A percentile compares a stretch with the other conserved stretches of the same genome.
Evolutionary conservation across 1,140 invertebrate genomes (phyloP).

Genomic region (Philotrypesis tridentata): DNA sequence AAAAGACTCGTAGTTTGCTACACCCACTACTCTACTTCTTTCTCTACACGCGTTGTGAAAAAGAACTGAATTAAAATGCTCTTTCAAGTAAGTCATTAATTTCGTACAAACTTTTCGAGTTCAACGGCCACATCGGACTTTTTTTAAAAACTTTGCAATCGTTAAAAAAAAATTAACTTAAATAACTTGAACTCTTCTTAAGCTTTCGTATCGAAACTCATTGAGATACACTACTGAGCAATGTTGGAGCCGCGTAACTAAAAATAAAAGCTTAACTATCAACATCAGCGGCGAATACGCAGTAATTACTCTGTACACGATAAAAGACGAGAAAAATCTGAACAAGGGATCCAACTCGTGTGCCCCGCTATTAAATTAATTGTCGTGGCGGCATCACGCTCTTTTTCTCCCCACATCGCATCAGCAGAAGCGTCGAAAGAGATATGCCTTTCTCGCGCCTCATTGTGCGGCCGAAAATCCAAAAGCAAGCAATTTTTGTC

Average conservation of each 20-base stretch:
- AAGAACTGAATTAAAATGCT: not conserved
- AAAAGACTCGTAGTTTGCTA: not conserved
- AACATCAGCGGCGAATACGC: not conserved
- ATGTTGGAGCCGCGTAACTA: not conserved
- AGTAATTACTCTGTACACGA: not conserved
- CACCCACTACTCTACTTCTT: too few relatives aligned
- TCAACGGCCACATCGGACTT: too few relatives aligned
- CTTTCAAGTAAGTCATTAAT: too few relatives aligned
- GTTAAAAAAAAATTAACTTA: too few relatives aligned
- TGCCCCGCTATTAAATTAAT: constrained; percentile 43
- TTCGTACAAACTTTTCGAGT: too few relatives aligned
- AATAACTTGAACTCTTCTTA: too few relatives aligned
- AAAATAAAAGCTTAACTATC: not conserved
- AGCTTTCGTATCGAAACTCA: too few relatives aligned
- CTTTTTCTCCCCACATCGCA: constrained; percentile 8
- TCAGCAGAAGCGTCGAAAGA: not conserved
- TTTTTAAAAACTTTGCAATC: too few relatives aligned
- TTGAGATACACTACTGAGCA: not conserved
- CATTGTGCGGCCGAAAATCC: not conserved
- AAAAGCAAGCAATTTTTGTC: not conserved
- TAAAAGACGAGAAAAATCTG: not conserved
- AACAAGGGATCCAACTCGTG: constrained; percentile 8
- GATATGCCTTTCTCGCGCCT: not conserved
- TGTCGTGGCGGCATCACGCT: not conserved
- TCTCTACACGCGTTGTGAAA: too few relatives aligned